Conservation (phyloP, 2,888 invertebrate species). For the Dryomyza anilis region DNA sequence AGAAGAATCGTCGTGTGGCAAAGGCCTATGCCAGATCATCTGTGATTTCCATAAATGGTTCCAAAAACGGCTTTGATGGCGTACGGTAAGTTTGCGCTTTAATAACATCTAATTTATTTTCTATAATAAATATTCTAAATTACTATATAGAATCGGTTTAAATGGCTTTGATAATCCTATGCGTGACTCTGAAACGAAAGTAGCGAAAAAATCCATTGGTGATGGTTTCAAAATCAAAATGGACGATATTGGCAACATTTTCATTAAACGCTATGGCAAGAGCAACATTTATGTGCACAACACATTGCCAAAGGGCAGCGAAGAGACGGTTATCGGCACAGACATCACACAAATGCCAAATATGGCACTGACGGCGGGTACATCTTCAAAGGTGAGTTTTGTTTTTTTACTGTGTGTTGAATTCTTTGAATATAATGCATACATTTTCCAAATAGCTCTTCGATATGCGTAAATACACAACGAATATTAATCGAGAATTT, state of each 20-base stretch:
- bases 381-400: constrained; percentile 66
- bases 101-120: background rate
- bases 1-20: constrained; percentile 91
- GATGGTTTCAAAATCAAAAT: constrained; percentile 77
- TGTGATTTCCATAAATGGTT: constrained; percentile 94
- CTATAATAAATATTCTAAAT: background rate
- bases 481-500: constrained; percentile 71
- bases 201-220: constrained; percentile 89
- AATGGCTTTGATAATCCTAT: constrained; percentile 95
- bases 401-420: no score
- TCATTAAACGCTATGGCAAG: constrained; percentile 72
- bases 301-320: constrained; percentile 61
- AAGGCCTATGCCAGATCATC: constrained; percentile 97
- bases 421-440: background rate
- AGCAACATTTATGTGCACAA: constrained; percentile 71
- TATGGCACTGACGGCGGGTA: constrained; percentile 69
- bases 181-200: constrained; percentile 90
- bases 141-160: constrained; percentile 81
- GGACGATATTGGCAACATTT: constrained; percentile 75
- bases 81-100: constrained; percentile 72
- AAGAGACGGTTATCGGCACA: constrained; percentile 70
- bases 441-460: constrained; percentile 63
- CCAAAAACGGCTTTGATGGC: constrained; percentile 94
- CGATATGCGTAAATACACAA: constrained; percentile 75
- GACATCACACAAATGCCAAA: constrained; percentile 71